Percentiles rank a stretch among this genome's conserved stretches.
Conservation (phyloP, 2,113 vertebrate species). For the Etheostoma spectabile region DNA sequence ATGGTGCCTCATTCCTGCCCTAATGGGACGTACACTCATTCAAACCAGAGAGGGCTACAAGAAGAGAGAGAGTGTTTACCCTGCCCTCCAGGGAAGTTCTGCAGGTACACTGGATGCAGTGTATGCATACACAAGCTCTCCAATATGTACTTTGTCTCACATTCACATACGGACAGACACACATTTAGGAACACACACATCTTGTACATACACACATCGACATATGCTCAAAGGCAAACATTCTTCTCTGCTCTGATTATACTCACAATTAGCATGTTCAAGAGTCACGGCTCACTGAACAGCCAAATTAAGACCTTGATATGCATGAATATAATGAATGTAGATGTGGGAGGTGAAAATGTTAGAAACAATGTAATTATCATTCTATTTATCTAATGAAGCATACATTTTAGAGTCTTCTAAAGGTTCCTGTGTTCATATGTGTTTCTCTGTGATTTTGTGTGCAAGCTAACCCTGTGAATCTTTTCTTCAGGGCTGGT, state of each 20-base stretch:
- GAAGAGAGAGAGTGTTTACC: conserved; percentile 87
- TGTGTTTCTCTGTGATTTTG: neutral
- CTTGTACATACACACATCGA: neutral
- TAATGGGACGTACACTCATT: conserved; percentile 88
- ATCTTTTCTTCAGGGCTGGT: conserved; percentile 82
- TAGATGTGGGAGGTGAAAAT: conserved; percentile 2
- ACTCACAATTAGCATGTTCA: conserved; percentile 36
- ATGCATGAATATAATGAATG: conserved; percentile 35
- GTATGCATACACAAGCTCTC: neutral
- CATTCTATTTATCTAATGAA: conserved; percentile 28
- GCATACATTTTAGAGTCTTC: neutral
- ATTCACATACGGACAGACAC: neutral
- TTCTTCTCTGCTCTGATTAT: conserved; percentile 38
- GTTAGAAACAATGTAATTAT: conserved; percentile 16
- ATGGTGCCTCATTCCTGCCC: conserved; percentile 86
- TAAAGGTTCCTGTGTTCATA: neutral
- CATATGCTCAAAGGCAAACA: conserved; percentile 42
- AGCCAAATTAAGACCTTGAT: conserved; percentile 41
- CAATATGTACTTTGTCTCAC: conserved; percentile 1
- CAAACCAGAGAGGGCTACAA: conserved; percentile 82
- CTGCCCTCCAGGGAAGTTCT: conserved; percentile 91
- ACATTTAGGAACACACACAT: neutral
- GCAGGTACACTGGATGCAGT: conserved; percentile 70
- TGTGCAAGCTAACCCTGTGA: neutral
- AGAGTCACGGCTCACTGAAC: conserved; percentile 36